Evolutionary conservation across 2,113 vertebrate genomes (phyloP), one percentile per base, ranked within the genome.

Genomic region (Rhinoptilus africanus): DNA sequence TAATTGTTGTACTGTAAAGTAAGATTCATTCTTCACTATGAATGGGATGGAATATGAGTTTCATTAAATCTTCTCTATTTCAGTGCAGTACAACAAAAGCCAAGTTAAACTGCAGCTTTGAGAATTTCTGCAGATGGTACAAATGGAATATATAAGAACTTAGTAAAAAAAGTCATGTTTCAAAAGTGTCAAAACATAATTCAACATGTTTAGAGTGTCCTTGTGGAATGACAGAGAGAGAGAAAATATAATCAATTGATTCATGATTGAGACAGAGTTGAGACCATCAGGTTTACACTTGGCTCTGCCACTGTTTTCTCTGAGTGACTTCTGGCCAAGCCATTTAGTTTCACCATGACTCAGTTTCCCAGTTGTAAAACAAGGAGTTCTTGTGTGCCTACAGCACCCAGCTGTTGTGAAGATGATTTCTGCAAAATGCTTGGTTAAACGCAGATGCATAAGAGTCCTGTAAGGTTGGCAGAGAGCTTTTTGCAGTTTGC

Each of bases 391-490:
- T 91, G 73, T 95, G 73, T 93, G 69, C 73, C 85, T 83, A 83
- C 85, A 77, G 69, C 57, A 92, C 78, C 64, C 83, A 92, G 69
- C 76, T 96, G 80, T 81, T 89, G 39, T 68, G 73, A 93, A 87
- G 86, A 93, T 84, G 3, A 16, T 74, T 90, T 56, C 85, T 94
- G 17, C 37, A 92, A 74, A 83, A 60, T 37, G 47, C 82, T 88
- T 37, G 30, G 34, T 34, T 86, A 94, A 94, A 84, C 0, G 0
- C 51, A 91, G 59, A 93, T 66, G 43, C 53, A 27, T n/a, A 10
- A 18, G 34, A 92, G 76, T 95, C 88, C 86, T 95, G n/a, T 92
- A 86, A 94, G 76, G 43, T 28, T 96, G 97, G 69, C 94, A 96
- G 56, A 28, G 39, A 88, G 51, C 8, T 86, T 79, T 95, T 89